These are phyloP conservation scores for Caenorhabditis drosophilae DNA, from an alignment of 2,888 invertebrate genomes.

Conservation along the genomic window DNA sequence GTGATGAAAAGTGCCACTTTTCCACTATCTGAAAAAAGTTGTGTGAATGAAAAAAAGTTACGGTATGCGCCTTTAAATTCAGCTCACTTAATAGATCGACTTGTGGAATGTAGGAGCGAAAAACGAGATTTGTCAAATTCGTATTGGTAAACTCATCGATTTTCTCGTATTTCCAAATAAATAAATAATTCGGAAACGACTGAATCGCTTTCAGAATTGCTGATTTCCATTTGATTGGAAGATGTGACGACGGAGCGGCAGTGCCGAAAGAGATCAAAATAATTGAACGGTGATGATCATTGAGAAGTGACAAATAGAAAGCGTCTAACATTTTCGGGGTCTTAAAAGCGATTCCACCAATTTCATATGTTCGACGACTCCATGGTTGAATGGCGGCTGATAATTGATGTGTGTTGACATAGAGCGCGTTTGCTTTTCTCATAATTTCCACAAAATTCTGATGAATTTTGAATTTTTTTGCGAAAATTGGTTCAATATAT, in stretches of 20 bases:
- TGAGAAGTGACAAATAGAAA: slow-evolving; percentile 29
- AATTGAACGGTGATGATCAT: slow-evolving; percentile 42
- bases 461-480: slow-evolving; percentile 9
- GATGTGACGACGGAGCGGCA: slow-evolving; percentile 36
- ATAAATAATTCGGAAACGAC: slow-evolving; percentile 37
- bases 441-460: slow-evolving; percentile 13
- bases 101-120: slow-evolving; percentile 31
- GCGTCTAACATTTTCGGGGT: slow-evolving; percentile 4
- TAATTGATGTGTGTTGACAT: slow-evolving; percentile 23
- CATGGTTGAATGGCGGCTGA: slow-evolving; percentile 18
- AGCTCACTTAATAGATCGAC: slow-evolving; percentile 17
- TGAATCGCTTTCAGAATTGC: slow-evolving; percentile 26
- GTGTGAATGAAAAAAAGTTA: neutral
- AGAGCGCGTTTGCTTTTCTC: slow-evolving; percentile 25
- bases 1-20: slow-evolving; percentile 37
- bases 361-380: slow-evolving; percentile 27
- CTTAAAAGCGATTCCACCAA: slow-evolving; percentile 42
- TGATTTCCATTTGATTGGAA: slow-evolving; percentile 37
- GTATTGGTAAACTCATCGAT: slow-evolving; percentile 18
- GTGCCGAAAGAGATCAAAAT: slow-evolving; percentile 49
- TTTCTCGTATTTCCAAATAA: slow-evolving; percentile 51
- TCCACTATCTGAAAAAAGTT: slow-evolving; percentile 31
- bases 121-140: slow-evolving; percentile 14
- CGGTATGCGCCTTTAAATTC: neutral
- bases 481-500: slow-evolving; percentile 9